A percentile compares a stretch with the other conserved stretches of the same genome.
These are phyloP conservation scores for Microtus pennsylvanicus DNA, from an alignment of 2,113 vertebrate genomes.

Conservation along the genomic window DNA sequence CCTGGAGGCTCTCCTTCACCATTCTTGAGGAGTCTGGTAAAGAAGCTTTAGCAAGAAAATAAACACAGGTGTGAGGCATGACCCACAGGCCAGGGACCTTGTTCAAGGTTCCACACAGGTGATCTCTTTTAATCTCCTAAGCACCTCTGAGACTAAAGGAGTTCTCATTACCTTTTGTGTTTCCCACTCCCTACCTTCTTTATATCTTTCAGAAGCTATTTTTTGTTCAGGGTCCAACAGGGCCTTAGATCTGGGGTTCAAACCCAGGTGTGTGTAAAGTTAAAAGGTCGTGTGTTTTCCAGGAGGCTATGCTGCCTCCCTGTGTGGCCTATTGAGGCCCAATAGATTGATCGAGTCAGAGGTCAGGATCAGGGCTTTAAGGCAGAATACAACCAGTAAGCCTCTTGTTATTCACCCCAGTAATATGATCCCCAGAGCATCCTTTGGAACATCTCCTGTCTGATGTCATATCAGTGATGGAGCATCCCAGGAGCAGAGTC, in stretches of 20 bases:
- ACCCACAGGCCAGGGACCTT: background rate
- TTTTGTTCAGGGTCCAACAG: background rate
- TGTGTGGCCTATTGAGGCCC: background rate
- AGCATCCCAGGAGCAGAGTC: background rate
- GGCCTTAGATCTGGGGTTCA: background rate
- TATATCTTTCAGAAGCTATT: background rate
- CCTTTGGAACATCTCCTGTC: background rate
- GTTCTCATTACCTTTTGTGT: background rate
- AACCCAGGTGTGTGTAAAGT: background rate
- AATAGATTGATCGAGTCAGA: background rate
- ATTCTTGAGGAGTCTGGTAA: background rate
- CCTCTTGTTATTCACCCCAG: background rate
- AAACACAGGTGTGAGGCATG: background rate
- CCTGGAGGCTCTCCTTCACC: conserved; percentile 66
- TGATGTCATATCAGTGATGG: background rate
- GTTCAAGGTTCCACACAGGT: background rate
- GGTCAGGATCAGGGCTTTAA: background rate
- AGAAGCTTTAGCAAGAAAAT: background rate
- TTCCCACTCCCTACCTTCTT: background rate
- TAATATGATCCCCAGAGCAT: background rate
- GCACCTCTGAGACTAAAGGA: background rate
- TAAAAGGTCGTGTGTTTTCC: background rate
- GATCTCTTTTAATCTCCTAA: background rate
- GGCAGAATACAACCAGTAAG: background rate
- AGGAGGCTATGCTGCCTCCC: background rate